phyloP scores from a whole-genome alignment of 2,888 invertebrate genomes.

The Nematopogon swammerdamellus region DNA sequence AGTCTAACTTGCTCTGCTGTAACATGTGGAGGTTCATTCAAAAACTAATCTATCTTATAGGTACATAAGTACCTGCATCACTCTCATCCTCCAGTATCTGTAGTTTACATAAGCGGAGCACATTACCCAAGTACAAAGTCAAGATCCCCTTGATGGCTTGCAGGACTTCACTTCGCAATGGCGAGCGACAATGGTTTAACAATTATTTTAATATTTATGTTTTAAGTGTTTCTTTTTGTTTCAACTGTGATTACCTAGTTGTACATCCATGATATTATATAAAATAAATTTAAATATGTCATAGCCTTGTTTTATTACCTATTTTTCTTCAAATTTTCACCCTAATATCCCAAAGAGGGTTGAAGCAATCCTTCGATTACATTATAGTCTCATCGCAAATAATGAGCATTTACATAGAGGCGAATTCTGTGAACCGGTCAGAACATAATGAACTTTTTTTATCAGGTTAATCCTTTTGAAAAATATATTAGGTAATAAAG shows the following conservation, averaged over 20 bases:
- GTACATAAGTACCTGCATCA: too few relatives aligned
- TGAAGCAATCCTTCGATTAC: too few relatives aligned
- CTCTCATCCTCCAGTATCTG: not conserved
- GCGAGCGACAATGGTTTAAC: not conserved
- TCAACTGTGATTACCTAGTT: slow-evolving; percentile 62
- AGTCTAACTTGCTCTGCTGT: not conserved
- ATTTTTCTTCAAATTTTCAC: too few relatives aligned
- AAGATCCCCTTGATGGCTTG: not conserved
- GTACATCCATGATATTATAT: slow-evolving; percentile 57
- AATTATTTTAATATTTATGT: not conserved
- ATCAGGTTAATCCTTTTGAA: too few relatives aligned
- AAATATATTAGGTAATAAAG: too few relatives aligned
- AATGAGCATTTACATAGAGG: too few relatives aligned
- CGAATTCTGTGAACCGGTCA: too few relatives aligned
- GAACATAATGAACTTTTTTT: too few relatives aligned
- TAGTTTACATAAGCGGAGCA: slow-evolving; percentile 1
- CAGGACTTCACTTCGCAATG: not conserved
- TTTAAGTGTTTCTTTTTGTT: slow-evolving; percentile 31
- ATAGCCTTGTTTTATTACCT: slow-evolving; percentile 12
- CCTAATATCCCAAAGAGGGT: too few relatives aligned
- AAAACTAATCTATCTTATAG: too few relatives aligned
- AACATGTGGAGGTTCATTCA: too few relatives aligned
- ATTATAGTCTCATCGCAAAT: too few relatives aligned
- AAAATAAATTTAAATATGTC: slow-evolving; percentile 53
- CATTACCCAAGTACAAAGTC: not conserved